Evolutionary conservation across 2,888 invertebrate species (phyloP), one percentile per base, ranked within the genome.

Genomic region (Spialia ferax): DNA sequence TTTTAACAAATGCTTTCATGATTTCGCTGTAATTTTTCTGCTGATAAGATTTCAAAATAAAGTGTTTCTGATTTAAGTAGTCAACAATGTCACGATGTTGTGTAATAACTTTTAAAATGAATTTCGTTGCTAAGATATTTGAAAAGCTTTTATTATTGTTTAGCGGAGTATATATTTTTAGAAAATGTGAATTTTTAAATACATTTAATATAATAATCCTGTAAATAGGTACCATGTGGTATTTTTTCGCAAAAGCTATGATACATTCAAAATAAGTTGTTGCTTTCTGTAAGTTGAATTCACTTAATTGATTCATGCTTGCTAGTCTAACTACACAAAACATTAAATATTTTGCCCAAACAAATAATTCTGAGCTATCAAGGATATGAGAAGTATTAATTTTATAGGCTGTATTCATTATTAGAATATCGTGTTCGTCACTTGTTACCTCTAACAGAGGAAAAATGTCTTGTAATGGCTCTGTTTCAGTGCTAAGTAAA

Each of bases 11-110:
- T 0, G 91, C 86, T 75, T 86, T 88, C 1, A 85, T 79, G 6
- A 95, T 80, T 74, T 93, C 88, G 67, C 78, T 78, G 55, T 94
- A 87, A 70, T 95, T 93, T 79, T 95, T 96, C 68, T 93, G 88
- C 76, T 93, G 93, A 74, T 94, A 96, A 1, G 94, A 88, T 62
- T 86, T 86, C 18, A 95, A 79, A 69, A 94, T 77, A 56, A 77
- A 85, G 69, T 85, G 79, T 71, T 84, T 89, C 13, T 74, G 79
- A 70, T 87, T 80, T 61, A 91, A 81, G 77, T 85, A 82, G n/a
- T 76, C 79, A 4, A 91, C 72, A 1, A 87, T 81, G 63, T 89
- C 88, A 69, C 72, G 75, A 69, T 91, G 78, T 35, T 83, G 71
- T 23, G 69, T 76, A 22, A 92, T 79, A 23, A 91, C 76, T 70